A percentile compares a stretch with the other conserved stretches of the same genome.
phyloP scores from a whole-genome alignment of 2,888 invertebrate species.

The Callimorpha dominula region DNA sequence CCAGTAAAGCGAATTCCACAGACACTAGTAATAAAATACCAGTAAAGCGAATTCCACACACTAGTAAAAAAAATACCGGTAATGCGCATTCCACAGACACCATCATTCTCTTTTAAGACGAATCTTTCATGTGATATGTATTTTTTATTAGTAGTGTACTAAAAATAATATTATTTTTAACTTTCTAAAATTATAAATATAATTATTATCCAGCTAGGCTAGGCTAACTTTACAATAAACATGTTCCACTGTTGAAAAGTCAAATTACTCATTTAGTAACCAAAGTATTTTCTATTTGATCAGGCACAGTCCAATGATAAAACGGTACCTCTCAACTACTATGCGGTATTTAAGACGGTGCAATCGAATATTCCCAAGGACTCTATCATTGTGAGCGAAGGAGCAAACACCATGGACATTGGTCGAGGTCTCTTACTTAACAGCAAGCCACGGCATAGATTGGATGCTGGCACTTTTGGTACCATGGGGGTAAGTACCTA shows the following conservation, averaged over 20 bases:
- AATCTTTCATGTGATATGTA: too few relatives aligned
- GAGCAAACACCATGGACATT: conserved; percentile 99
- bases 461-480: conserved; percentile 98
- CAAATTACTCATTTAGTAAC: neutral
- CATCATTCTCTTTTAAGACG: too few relatives aligned
- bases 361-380: conserved; percentile 92
- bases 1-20: too few relatives aligned
- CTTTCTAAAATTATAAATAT: too few relatives aligned
- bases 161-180: neutral
- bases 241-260: too few relatives aligned
- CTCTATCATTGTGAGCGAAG: conserved; percentile 97
- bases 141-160: too few relatives aligned
- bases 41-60: too few relatives aligned
- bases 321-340: conserved; percentile 95
- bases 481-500: conserved; percentile 93
- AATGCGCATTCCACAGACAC: too few relatives aligned
- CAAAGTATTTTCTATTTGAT: neutral
- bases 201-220: too few relatives aligned
- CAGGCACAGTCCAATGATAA: conserved; percentile 88
- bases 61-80: too few relatives aligned
- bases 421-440: conserved; percentile 96
- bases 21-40: too few relatives aligned
- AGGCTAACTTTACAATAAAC: too few relatives aligned
- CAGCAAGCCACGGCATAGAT: conserved; percentile 92
- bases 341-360: conserved; percentile 95